Evolutionary conservation across 2,797 vertebrate species (phyloP), one percentile per base, ranked within the genome.

Genomic region (Pterois miles): DNA sequence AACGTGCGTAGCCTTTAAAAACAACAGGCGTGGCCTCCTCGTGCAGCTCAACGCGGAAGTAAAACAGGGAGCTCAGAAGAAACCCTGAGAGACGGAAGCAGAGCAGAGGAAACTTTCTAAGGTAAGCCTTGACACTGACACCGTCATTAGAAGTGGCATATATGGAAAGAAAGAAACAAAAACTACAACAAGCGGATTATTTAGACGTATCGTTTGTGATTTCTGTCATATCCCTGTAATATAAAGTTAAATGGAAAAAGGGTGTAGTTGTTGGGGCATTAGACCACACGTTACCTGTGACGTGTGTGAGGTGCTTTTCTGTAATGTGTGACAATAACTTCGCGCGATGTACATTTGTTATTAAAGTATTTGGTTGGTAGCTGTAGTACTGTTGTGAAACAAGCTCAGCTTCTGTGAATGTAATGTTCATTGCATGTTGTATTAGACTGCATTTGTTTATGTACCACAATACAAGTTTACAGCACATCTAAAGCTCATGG

Each of bases 21-120:
- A 59, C n/a, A 22, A 18, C 3, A 80, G 91, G 91, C 75, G 92
- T 71, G 89, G 82, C 76, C 76, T 84, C 50, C 34, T 25, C 14
- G 16, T 7, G 40, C 40, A 43, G 40, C 16, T 43, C 25, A 66
- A 88, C 33, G 83, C 89, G 88, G 91, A 93, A 93, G 81, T 68
- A 12, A 71, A 80, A 77, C 74, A 58, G 10, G 5, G 23, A 71
- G n/a, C 7, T 7, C 8, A 22, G 40, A 18, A 18, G 40, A 43
- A 78, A 48, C 76, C 40, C 46, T 54, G 20, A 60, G 0, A 5
- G 75, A 70, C 38, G 77, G 34, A 5, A 23, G 3, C 18, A 6
- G 5, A 60, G 7, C 36, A 16, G 27, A 48, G 14, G 12, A 27
- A 43, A 78, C n/a, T 75, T 46, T 9, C 13, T 0, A 4, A 82